Evolutionary conservation across 2,113 vertebrate species (phyloP).

Genomic region (human (Homo sapiens)): DNA sequence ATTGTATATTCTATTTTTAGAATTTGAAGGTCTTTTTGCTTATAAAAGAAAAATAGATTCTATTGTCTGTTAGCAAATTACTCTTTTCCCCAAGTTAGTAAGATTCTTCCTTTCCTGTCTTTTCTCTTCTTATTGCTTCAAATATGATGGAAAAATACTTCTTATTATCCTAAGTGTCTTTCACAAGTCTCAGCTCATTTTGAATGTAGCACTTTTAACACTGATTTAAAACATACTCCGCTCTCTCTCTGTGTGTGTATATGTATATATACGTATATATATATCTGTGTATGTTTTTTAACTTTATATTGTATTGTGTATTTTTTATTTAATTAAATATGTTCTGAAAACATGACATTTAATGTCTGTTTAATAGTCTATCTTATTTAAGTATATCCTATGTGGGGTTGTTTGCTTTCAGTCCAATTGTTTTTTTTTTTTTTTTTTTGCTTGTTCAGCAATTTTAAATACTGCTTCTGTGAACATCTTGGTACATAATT

Average conservation of each 20-base stretch:
- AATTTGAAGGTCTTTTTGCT: background rate
- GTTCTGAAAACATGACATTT: slow-evolving; percentile 26
- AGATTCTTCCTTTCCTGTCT: background rate
- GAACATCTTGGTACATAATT: slow-evolving; percentile 41
- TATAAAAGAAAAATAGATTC: background rate
- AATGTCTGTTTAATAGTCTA: slow-evolving; percentile 51
- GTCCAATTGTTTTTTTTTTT: background rate
- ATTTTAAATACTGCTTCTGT: slow-evolving; percentile 56
- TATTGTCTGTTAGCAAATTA: background rate
- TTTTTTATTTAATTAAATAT: slow-evolving; percentile 48
- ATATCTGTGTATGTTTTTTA: slow-evolving; percentile 18
- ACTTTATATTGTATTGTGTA: background rate
- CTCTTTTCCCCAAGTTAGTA: background rate
- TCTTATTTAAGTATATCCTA: slow-evolving; percentile 29
- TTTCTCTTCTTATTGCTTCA: background rate
- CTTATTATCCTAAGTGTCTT: background rate
- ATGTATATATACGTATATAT: background rate
- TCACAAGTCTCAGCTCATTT: slow-evolving; percentile 11
- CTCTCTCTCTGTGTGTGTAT: too few relatives aligned
- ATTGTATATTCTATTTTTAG: background rate
- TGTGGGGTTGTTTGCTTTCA: slow-evolving; percentile 23
- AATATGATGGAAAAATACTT: background rate
- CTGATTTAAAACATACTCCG: slow-evolving; percentile 20
- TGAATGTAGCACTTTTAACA: background rate
- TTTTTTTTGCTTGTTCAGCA: slow-evolving; percentile 18